phyloP scores from a whole-genome alignment of 2,888 invertebrate genomes.

The Lasiommata megera region DNA sequence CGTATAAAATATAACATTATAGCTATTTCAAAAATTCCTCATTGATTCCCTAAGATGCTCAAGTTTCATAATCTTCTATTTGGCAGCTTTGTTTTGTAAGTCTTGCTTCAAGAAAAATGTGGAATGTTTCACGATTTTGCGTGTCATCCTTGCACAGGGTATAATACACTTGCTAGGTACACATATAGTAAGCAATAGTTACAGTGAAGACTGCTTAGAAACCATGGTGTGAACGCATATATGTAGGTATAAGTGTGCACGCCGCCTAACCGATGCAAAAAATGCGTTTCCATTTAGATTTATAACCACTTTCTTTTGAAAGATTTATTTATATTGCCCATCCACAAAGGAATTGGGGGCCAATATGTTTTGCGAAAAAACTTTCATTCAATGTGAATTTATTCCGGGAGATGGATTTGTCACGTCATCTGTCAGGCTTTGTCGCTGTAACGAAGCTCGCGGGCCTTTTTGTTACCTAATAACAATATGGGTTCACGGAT shows the following conservation, averaged over 20 bases:
- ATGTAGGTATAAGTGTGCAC: not conserved
- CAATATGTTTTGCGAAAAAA: conserved; percentile 34
- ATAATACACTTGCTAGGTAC: no score
- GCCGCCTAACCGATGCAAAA: conserved; percentile 5
- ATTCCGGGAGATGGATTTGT: conserved; percentile 49
- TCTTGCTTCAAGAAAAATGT: no score
- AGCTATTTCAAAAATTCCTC: no score
- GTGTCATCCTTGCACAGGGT: no score
- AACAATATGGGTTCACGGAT: conserved; percentile 25
- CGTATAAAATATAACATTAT: no score
- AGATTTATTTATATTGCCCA: conserved; percentile 35
- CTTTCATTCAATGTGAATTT: conserved; percentile 44
- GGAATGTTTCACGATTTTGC: no score
- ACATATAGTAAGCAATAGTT: no score
- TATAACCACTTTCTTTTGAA: conserved; percentile 36
- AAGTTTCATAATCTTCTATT: no score
- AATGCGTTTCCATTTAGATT: conserved; percentile 33
- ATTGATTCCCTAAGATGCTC: no score
- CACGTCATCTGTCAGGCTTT: conserved; percentile 49
- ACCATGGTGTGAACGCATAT: not conserved
- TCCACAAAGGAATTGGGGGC: conserved; percentile 33
- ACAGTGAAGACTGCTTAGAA: not conserved
- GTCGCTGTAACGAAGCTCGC: conserved; percentile 24
- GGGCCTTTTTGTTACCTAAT: conserved; percentile 30
- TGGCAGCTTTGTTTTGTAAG: no score